Percentiles rank a stretch among this genome's conserved stretches.
These are phyloP conservation scores for Parapristionchus giblindavisi DNA, from an alignment of 2,888 invertebrate species.

Conservation along the genomic window DNA sequence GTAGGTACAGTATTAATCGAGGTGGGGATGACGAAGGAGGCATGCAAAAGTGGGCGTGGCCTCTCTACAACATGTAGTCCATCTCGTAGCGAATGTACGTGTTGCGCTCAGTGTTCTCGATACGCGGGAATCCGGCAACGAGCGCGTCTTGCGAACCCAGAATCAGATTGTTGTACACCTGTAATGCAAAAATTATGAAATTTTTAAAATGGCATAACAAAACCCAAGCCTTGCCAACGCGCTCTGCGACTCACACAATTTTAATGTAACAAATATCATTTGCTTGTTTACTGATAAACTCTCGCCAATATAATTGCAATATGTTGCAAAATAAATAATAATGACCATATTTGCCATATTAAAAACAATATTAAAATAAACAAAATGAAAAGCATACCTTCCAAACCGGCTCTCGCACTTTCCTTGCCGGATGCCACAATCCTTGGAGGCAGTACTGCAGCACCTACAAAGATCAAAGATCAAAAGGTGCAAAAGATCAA, in stretches of 20 bases:
- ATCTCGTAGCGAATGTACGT: conserved; percentile 90
- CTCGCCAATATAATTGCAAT: neutral
- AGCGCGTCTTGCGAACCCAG: conserved; percentile 97
- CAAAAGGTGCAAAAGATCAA: neutral
- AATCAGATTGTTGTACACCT: conserved; percentile 90
- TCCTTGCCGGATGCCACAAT: conserved; percentile 96
- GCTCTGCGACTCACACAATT: too few species aligned
- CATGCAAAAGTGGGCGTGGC: neutral
- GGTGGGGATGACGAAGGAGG: neutral
- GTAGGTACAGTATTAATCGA: too few species aligned
- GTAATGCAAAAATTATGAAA: conserved; percentile 73
- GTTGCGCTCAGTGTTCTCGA: conserved; percentile 93
- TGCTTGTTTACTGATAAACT: neutral
- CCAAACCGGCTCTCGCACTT: conserved; percentile 99
- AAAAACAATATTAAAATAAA: neutral
- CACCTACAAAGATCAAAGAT: conserved; percentile 72
- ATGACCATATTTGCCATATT: neutral
- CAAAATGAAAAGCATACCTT: conserved; percentile 74
- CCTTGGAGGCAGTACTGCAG: conserved; percentile 96
- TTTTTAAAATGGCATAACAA: neutral
- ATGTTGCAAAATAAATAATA: too few species aligned
- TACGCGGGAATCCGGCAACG: conserved; percentile 95
- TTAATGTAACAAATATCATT: neutral
- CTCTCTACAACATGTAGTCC: conserved; percentile 83
- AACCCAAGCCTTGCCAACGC: neutral